Percentiles rank a stretch among this genome's conserved stretches.
Conservation (phyloP, 35 echinoderm and acorn worm genomes). For the Heliocidaris erythrogramma region DNA sequence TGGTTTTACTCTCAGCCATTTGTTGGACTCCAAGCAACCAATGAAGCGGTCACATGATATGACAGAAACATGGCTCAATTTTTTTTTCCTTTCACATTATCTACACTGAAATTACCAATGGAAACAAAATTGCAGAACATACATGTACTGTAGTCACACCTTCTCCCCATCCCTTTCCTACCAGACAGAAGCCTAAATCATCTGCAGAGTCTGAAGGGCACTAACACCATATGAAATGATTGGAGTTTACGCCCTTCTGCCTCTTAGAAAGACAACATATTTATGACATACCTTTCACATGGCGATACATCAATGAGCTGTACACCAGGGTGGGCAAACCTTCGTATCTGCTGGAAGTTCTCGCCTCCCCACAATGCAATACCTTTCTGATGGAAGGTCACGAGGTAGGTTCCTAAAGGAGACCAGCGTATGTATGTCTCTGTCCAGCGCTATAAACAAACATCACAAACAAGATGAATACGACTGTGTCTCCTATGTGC, state of each 20-base stretch:
- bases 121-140: too few relatives aligned
- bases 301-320: conserved; percentile 99
- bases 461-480: too few relatives aligned
- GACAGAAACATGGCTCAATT: conserved; percentile 39
- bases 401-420: conserved; percentile 83
- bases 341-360: conserved; percentile 92
- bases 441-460: conserved; percentile 89
- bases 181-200: too few relatives aligned
- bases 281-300: conserved; percentile 81
- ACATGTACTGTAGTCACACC: too few relatives aligned
- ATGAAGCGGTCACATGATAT: conserved; percentile 17
- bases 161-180: too few relatives aligned
- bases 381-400: conserved; percentile 91
- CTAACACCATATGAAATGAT: too few relatives aligned
- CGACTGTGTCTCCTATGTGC: too few relatives aligned
- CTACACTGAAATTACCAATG: too few relatives aligned
- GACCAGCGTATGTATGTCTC: conserved; percentile 97
- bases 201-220: too few relatives aligned
- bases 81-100: too few relatives aligned
- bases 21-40: conserved; percentile 39
- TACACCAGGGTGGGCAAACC: conserved; percentile 88
- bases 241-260: too few relatives aligned
- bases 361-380: conserved; percentile 96
- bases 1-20: conserved; percentile 32
- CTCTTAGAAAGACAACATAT: too few relatives aligned